Base-by-base conservation (phyloP, 2,888 invertebrate genomes). In the Eupithecia insigniata region DNA sequence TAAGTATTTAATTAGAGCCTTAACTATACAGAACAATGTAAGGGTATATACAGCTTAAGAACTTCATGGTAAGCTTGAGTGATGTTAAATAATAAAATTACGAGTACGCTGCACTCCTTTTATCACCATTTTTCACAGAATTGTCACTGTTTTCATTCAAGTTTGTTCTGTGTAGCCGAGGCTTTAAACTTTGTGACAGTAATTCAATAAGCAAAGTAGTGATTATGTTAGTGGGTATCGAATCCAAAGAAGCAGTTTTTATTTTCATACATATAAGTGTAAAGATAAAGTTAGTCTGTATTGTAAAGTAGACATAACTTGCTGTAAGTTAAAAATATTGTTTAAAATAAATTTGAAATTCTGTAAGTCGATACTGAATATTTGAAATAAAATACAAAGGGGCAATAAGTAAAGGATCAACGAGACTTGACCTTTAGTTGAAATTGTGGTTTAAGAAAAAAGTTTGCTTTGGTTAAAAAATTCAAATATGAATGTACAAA, bases 231-330 rank as follows among this genome's bases (percentile, higher is more conserved):
- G 81, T 81, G 73, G 83, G 83, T 82, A 78, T 82, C 71, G 81
- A 85, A 88, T 88, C 92, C 92, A 93, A 93, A 92, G 93, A 93
- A 85, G 85, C 92, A 90, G 90, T 88, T 92, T 91, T 92, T 92
- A 91, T 91, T 92, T 92, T 92, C 87, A 88, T 90, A 91, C 85
- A 79, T 78, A 67, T 89, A 89, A 86, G 82, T 87, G 85, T 89
- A 89, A 87, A 88, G 83, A 84, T 81, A 70, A 62, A 18, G 71
- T 90, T 89, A 90, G 89, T 86, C 80, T 83, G 83, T 88, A 89
- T 82, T 82, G 85, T 84, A 81, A 69, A 55, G 61, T 88, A 86
- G 86, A 82, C 79, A 82, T 83, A 75, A 67, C n/a, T 60, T 60
- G 39, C 55, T 26, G n/a, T 60, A 60, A 39, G 18, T 67, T 39